phyloP scores from a whole-genome alignment of 2,888 invertebrate species.

The Thereva nobilitata region DNA sequence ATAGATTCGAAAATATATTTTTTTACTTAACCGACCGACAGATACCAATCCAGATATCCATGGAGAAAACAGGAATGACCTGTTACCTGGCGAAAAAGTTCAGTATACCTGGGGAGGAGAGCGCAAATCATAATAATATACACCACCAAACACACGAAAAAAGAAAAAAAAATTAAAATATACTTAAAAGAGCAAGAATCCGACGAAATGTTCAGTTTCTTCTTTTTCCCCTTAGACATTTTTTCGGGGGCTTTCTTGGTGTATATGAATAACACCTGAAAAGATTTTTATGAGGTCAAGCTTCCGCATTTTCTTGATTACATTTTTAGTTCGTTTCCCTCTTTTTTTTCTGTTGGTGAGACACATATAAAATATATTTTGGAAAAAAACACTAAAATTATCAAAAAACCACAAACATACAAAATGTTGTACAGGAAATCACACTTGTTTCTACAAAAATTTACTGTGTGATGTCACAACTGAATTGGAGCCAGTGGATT shows the following conservation, averaged over 20 bases:
- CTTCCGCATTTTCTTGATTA: conserved; percentile 29
- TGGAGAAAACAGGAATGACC: conserved; percentile 30
- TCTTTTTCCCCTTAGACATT: too few species aligned
- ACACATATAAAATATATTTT: background rate
- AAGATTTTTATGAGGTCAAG: conserved; percentile 33
- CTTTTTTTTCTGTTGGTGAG: background rate
- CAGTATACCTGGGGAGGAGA: too few species aligned
- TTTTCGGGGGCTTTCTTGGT: too few species aligned
- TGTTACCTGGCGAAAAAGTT: conserved; percentile 25
- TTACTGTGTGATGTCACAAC: conserved; percentile 27
- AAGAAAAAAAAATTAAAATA: too few species aligned
- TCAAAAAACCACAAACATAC: conserved; percentile 15
- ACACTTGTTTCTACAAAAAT: conserved; percentile 24
- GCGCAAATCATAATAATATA: too few species aligned
- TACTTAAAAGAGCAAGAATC: too few species aligned
- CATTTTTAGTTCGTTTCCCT: conserved; percentile 9
- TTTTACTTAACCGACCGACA: background rate
- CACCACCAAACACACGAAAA: too few species aligned
- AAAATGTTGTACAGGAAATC: conserved; percentile 1
- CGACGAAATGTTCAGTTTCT: too few species aligned
- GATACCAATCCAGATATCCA: conserved; percentile 12
- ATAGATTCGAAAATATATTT: conserved; percentile 17
- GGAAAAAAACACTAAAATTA: too few species aligned
- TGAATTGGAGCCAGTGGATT: background rate
- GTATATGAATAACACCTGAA: conserved; percentile 10